Evolutionary conservation across 2,888 invertebrate genomes (phyloP).

Genomic region (Pedicia rivosa): DNA sequence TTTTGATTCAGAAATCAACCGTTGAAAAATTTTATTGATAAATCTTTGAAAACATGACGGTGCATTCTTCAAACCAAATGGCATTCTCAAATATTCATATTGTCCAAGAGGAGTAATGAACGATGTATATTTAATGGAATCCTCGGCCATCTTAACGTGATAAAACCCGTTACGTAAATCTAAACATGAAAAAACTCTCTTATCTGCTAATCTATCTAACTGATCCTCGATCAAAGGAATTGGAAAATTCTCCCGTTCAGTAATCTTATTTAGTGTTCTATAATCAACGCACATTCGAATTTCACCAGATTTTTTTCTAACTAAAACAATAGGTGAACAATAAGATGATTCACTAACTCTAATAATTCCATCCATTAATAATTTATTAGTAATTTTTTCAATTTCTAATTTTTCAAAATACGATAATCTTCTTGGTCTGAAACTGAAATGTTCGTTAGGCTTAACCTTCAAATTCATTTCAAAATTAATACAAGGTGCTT

Average conservation of each 20-base stretch:
- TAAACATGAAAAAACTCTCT: constrained; percentile 12
- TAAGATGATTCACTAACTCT: constrained; percentile 11
- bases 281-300: constrained; percentile 13
- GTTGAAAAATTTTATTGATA: constrained; percentile 12
- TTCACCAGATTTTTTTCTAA: too few species aligned
- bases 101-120: constrained; percentile 16
- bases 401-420: constrained; percentile 12
- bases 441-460: not conserved
- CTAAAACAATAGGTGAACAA: constrained; percentile 10
- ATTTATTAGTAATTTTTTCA: constrained; percentile 11
- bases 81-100: constrained; percentile 15
- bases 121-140: constrained; percentile 12
- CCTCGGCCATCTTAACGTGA: constrained; percentile 11
- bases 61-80: constrained; percentile 16
- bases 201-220: constrained; percentile 11
- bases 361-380: constrained; percentile 13
- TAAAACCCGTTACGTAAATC: constrained; percentile 15
- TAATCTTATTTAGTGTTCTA: constrained; percentile 11
- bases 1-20: constrained; percentile 9
- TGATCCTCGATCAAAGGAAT: constrained; percentile 13
- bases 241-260: constrained; percentile 11
- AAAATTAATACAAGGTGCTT: too few species aligned
- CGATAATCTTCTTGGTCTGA: constrained; percentile 12
- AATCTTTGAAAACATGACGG: constrained; percentile 14
- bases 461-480: not conserved